phyloP scores from a whole-genome alignment of 2,888 invertebrate species.

The Drosophila lacicola region DNA sequence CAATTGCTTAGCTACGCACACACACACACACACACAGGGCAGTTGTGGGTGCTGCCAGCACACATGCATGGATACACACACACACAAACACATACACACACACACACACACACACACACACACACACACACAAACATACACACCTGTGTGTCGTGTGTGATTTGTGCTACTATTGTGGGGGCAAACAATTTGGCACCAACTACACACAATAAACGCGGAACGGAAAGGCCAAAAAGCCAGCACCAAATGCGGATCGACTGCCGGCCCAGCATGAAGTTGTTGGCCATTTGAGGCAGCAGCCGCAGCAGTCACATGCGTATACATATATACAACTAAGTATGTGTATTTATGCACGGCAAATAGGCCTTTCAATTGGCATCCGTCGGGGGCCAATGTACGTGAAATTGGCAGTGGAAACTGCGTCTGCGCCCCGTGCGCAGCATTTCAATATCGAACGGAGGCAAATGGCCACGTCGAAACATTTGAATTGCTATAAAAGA shows the following conservation, averaged over 20 bases:
- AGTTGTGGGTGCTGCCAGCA: slow-evolving; percentile 65
- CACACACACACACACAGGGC: slow-evolving; percentile 11
- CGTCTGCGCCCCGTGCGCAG: slow-evolving; percentile 58
- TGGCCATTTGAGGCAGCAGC: slow-evolving; percentile 63
- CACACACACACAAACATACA: slow-evolving; percentile 15
- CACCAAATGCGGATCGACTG: slow-evolving; percentile 63
- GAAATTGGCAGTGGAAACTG: slow-evolving; percentile 41
- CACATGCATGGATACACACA: slow-evolving; percentile 13
- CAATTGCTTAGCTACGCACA: slow-evolving; percentile 13
- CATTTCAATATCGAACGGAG: slow-evolving; percentile 55
- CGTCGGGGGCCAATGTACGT: slow-evolving; percentile 46
- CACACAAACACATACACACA: too few relatives aligned
- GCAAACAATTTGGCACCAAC: slow-evolving; percentile 72
- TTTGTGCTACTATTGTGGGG: slow-evolving; percentile 67
- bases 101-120: background rate
- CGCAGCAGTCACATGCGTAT: slow-evolving; percentile 8
- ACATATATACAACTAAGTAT: background rate
- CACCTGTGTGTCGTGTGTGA: slow-evolving; percentile 19
- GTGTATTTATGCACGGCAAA: background rate
- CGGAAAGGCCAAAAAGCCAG: slow-evolving; percentile 74
- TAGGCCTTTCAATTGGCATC: slow-evolving; percentile 36
- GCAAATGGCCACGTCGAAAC: slow-evolving; percentile 17
- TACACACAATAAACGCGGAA: slow-evolving; percentile 52
- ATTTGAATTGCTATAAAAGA: slow-evolving; percentile 51
- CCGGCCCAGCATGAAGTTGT: slow-evolving; percentile 48